Evolutionary conservation across 2,888 invertebrate species (phyloP), one percentile per base, ranked within the genome.

Genomic region (Pecten maximus): DNA sequence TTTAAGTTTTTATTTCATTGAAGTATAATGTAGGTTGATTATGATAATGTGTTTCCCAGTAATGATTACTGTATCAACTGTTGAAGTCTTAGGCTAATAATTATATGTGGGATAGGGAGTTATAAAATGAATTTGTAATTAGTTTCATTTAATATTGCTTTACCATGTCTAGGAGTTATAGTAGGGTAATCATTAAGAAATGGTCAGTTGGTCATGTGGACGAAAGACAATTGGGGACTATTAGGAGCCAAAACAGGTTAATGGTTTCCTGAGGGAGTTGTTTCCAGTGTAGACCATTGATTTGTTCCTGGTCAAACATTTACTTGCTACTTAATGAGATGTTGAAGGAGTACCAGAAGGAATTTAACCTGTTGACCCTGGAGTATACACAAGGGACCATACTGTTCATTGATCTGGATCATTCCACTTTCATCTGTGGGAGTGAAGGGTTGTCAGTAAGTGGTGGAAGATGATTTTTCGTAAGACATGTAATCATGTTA

Each of bases 281-380:
- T 74, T 74, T 74, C 12, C 8, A 35, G 74, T 74, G 74, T 74
- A 74, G 0, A 35, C 35, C 74, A 74, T 74, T 74, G 74, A 74
- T 74, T 74, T 74, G 74, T 74, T 74, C 35, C 35, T 74, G 74
- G 74, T 74, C 74, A 74, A 74, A 74, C 74, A 74, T 74, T 74
- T 74, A 74, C 74, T 74, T 74, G 74, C 74, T 74, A 74, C 74
- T 74, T 74, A 74, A 74, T 74, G 28, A 35, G 74, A 74, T 74
- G 74, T 35, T 74, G 35, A 74, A 74, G 74, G 74, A 74, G 74
- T 35, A 74, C 74, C 74, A 28, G 74, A 74, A 35, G 15, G 74
- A 74, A 74, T 74, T 74, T 74, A 74, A 74, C 74, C 74, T 35
- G 74, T 74, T 74, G 28, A 74, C 74, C 74, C 74, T 23, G 28